These are phyloP conservation scores for Seira ritae DNA, from an alignment of 2,888 invertebrate genomes.

Conservation along the genomic window DNA sequence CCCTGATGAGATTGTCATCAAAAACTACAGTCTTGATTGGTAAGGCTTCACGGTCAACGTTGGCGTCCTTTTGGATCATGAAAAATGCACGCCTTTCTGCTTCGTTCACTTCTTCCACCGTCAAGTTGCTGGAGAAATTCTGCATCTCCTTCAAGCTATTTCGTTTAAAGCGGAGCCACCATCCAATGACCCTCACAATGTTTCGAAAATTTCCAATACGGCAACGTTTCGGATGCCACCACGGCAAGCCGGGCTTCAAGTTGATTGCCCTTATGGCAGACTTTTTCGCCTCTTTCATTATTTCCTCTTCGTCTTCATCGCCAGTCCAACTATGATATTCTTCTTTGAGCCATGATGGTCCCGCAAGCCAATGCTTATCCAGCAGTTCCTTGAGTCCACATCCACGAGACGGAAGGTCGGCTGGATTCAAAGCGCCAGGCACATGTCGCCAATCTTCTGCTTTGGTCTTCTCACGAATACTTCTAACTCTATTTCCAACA, in stretches of 20 bases:
- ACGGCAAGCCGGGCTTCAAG: background rate
- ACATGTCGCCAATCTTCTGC: constrained; percentile 26
- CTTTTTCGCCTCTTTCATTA: background rate
- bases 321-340: background rate
- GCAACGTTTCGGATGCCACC: background rate
- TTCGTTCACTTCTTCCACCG: background rate
- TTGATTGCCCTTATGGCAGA: background rate
- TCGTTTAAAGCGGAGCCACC: background rate
- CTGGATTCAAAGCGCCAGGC: constrained; percentile 19
- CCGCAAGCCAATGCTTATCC: background rate
- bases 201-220: background rate
- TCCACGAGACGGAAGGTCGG: constrained; percentile 19
- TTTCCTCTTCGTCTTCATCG: background rate
- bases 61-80: background rate
- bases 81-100: too few species aligned
- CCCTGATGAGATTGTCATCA: constrained; percentile 3
- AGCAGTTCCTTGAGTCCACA: background rate
- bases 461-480: background rate
- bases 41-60: background rate
- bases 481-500: background rate
- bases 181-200: background rate
- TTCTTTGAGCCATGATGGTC: background rate
- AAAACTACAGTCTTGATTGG: background rate
- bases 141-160: background rate
- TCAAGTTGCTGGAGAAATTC: background rate